Conservation (phyloP, 2,888 invertebrate species). For the Lepidocyrtoides sp. region DNA sequence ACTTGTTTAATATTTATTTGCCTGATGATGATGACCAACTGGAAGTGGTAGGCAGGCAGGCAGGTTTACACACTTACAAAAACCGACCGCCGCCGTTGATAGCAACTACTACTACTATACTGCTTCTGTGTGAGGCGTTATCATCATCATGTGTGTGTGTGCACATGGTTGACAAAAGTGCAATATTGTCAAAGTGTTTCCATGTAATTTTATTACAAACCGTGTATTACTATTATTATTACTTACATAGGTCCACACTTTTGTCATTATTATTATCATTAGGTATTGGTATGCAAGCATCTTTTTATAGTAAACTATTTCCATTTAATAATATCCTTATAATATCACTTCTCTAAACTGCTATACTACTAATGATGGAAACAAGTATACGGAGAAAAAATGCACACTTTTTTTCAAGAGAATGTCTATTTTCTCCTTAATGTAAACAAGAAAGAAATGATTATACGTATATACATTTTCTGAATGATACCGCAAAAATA, state of each 20-base stretch:
- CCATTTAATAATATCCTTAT: background rate
- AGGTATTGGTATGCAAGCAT: background rate
- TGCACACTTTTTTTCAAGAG: background rate
- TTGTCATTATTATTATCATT: background rate
- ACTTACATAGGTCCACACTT: slow-evolving; percentile 12
- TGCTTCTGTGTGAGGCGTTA: background rate
- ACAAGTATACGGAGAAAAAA: background rate
- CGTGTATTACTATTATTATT: background rate
- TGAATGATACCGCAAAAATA: slow-evolving; percentile 70
- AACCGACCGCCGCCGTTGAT: background rate
- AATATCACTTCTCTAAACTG: too few relatives aligned
- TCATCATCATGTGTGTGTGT: background rate
- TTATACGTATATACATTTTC: slow-evolving; percentile 65
- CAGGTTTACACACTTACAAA: too few relatives aligned
- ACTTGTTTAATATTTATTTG: background rate
- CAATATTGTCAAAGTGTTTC: slow-evolving; percentile 30
- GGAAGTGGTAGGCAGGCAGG: background rate
- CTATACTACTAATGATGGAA: background rate
- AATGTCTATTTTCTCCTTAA: slow-evolving; percentile 63
- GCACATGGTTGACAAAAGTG: slow-evolving; percentile 33
- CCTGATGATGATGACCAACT: background rate
- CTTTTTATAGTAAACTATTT: background rate
- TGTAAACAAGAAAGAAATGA: slow-evolving; percentile 57
- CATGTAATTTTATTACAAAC: slow-evolving; percentile 1
- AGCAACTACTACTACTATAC: too few relatives aligned